phyloP scores from a whole-genome alignment of 2,797 vertebrate species.

The Eremophila alpestris region DNA sequence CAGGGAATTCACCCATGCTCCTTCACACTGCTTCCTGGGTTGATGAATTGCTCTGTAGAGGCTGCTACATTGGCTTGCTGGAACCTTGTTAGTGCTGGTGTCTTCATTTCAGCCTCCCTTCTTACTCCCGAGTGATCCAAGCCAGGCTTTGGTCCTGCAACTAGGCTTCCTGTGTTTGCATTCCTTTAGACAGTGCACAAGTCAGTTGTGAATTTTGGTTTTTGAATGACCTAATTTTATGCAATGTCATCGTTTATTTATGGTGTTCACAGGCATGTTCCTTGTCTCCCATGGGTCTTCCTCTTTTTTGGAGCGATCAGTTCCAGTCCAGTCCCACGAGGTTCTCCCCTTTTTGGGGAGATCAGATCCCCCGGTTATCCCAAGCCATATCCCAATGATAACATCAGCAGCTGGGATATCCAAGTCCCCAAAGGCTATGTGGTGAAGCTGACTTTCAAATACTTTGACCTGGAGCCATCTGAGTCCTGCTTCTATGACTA shows the following conservation, averaged over 20 bases:
- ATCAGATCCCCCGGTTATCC: constrained; percentile 86
- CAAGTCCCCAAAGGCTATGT: constrained; percentile 80
- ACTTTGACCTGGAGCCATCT: constrained; percentile 91
- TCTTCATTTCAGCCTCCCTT: background rate
- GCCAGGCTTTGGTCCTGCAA: background rate
- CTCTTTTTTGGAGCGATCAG: constrained; percentile 11
- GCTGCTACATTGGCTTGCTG: background rate
- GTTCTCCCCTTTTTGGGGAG: constrained; percentile 70
- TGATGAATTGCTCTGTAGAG: background rate
- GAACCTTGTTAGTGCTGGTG: background rate
- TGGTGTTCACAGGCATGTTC: constrained; percentile 53
- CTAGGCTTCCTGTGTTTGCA: background rate
- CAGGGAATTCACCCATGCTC: background rate
- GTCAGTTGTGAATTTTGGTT: background rate
- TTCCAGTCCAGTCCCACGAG: constrained; percentile 23
- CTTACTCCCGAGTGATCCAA: background rate
- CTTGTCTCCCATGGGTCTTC: background rate
- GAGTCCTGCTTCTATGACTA: constrained; percentile 85
- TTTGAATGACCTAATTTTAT: background rate
- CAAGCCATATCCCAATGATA: constrained; percentile 80
- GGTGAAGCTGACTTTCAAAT: constrained; percentile 82
- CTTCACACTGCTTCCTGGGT: background rate
- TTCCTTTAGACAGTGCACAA: background rate
- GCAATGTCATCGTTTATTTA: background rate
- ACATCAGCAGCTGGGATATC: constrained; percentile 78